A percentile compares a stretch with the other conserved stretches of the same genome.
phyloP scores from a whole-genome alignment of 2,888 invertebrate genomes.

The Leptogaster cylindrica region DNA sequence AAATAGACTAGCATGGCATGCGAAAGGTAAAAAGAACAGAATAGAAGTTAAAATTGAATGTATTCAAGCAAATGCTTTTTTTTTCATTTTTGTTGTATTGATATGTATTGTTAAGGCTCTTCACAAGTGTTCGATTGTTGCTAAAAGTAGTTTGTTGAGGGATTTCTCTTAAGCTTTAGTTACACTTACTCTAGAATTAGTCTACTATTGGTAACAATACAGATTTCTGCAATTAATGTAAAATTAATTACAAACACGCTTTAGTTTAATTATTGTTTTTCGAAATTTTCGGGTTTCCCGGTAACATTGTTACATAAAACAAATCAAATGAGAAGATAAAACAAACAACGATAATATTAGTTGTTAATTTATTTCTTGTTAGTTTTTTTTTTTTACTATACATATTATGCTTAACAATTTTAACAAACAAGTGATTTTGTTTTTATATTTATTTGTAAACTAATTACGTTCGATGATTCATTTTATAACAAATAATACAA shows the following conservation, averaged over 20 bases:
- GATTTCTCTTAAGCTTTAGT: background rate
- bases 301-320: background rate
- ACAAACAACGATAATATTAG: background rate
- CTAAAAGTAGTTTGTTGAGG: background rate
- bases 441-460: too few relatives aligned
- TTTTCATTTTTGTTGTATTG: constrained; percentile 17
- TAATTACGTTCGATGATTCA: too few relatives aligned
- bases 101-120: constrained; percentile 36
- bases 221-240: too few relatives aligned
- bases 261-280: background rate
- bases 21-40: constrained; percentile 30
- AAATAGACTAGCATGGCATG: constrained; percentile 22
- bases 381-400: constrained; percentile 24
- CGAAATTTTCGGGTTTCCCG: background rate
- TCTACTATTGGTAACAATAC: too few relatives aligned
- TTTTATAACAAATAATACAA: too few relatives aligned
- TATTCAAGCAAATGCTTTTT: constrained; percentile 35
- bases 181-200: too few relatives aligned
- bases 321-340: constrained; percentile 16
- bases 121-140: constrained; percentile 1
- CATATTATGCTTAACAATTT: constrained; percentile 24
- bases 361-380: constrained; percentile 23
- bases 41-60: constrained; percentile 8
- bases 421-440: constrained; percentile 18
- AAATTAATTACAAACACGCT: too few relatives aligned